These are phyloP conservation scores for Sinosuthora webbiana DNA, from an alignment of 2,113 vertebrate genomes.

Conservation along the genomic window DNA sequence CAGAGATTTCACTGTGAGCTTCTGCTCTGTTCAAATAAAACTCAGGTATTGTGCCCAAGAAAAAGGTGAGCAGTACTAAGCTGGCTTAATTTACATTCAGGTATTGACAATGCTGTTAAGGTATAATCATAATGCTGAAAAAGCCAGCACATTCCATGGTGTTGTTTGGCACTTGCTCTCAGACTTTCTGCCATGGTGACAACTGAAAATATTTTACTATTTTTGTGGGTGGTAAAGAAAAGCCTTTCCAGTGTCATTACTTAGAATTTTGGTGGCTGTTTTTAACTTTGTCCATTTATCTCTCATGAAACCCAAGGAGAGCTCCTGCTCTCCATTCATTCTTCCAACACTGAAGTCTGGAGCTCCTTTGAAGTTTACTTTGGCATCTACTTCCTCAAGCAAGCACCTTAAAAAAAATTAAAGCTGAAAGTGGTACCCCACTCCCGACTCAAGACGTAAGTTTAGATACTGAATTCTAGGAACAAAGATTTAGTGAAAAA, in stretches of 20 bases:
- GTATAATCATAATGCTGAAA: not conserved
- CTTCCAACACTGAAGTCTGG: conserved; percentile 44
- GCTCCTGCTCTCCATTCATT: not conserved
- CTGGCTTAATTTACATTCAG: not conserved
- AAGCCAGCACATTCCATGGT: not conserved
- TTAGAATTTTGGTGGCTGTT: conserved; percentile 9
- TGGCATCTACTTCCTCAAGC: conserved; percentile 70
- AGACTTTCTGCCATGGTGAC: conserved; percentile 3
- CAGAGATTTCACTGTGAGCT: not conserved
- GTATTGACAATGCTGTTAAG: not conserved
- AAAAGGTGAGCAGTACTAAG: conserved; percentile 9
- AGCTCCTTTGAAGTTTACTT: conserved; percentile 56
- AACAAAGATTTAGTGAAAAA: conserved; percentile 65
- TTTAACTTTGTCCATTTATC: conserved; percentile 30
- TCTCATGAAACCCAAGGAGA: conserved; percentile 59
- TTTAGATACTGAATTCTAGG: conserved; percentile 49
- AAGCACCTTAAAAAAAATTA: conserved; percentile 60
- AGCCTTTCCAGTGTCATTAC: conserved; percentile 1
- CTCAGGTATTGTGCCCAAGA: not conserved
- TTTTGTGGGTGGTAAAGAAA: not conserved
- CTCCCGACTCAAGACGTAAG: conserved; percentile 54
- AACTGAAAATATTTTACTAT: not conserved
- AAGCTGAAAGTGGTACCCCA: conserved; percentile 55
- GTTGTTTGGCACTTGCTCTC: conserved; percentile 49
- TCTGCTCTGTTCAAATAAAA: not conserved